These are phyloP conservation scores for Crocallis elinguaria DNA, from an alignment of 2,888 invertebrate species.

Conservation along the genomic window DNA sequence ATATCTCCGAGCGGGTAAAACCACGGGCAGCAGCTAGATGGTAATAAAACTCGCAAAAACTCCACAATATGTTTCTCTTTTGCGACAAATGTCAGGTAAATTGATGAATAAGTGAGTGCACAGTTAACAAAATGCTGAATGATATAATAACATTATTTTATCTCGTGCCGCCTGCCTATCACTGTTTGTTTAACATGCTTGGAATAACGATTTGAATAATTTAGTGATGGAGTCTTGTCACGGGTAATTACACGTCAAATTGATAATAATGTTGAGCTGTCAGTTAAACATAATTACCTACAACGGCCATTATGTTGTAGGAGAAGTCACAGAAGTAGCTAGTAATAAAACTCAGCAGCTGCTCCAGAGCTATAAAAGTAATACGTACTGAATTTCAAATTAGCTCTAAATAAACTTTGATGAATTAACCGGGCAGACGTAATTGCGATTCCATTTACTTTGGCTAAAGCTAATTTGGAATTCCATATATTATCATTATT, in stretches of 20 bases:
- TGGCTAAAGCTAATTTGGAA: too few species aligned
- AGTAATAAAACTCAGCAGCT: background rate
- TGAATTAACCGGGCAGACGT: background rate
- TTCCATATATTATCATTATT: too few species aligned
- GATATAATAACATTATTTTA: background rate
- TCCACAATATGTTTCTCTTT: too few species aligned
- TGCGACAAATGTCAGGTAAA: too few species aligned
- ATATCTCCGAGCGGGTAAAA: too few species aligned
- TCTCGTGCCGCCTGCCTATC: background rate
- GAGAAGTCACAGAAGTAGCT: too few species aligned
- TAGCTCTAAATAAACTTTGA: background rate
- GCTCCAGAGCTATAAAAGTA: background rate
- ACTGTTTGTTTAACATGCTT: background rate
- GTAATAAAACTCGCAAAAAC: too few species aligned
- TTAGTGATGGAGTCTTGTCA: background rate
- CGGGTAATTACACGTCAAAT: background rate
- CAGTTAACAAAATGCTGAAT: background rate
- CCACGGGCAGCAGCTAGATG: too few species aligned
- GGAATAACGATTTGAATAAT: conserved; percentile 3
- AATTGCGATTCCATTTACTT: too few species aligned
- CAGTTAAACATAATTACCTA: too few species aligned
- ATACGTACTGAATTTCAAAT: background rate
- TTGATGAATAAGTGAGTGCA: background rate
- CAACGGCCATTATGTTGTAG: too few species aligned
- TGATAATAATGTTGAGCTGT: too few species aligned